Percentiles rank a stretch among this genome's conserved stretches.
Evolutionary conservation across 2,113 vertebrate genomes (phyloP).

Genomic region (Etheostoma spectabile): DNA sequence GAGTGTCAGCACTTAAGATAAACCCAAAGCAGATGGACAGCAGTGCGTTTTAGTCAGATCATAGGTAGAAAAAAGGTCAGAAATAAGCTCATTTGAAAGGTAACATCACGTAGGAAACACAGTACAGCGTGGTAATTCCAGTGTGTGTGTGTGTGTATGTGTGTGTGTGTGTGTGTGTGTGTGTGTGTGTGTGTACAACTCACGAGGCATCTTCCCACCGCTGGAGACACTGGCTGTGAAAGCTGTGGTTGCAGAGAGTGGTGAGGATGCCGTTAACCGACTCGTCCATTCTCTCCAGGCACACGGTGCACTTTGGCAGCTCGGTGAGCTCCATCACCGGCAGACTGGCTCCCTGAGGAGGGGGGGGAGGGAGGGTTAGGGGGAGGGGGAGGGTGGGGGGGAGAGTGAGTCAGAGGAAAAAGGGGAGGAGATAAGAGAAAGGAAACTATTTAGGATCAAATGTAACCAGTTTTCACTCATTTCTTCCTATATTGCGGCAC

Average conservation of each 20-base stretch:
- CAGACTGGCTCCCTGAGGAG: conserved; percentile 93
- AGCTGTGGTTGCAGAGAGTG: conserved; percentile 98
- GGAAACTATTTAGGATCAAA: not conserved
- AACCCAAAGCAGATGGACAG: not conserved
- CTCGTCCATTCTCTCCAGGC: conserved; percentile 98
- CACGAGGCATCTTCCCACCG: conserved; percentile 99
- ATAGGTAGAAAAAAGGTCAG: not conserved
- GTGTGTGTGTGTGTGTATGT: not conserved
- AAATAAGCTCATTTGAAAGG: not conserved
- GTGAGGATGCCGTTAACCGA: conserved; percentile 97
- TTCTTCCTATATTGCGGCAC: not conserved
- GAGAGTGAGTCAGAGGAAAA: not conserved
- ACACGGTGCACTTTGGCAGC: conserved; percentile 97
- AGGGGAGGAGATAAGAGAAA: not conserved
- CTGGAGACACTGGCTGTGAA: conserved; percentile 98
- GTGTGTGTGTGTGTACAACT: conserved; percentile 67
- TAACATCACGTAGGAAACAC: not conserved
- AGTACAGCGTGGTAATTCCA: not conserved
- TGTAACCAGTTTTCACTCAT: not conserved
- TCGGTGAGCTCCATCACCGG: conserved; percentile 98
- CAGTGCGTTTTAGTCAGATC: not conserved
- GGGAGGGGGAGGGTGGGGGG: too few relatives aligned
- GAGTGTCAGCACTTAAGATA: not conserved
- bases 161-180: not conserved
- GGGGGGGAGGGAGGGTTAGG: not conserved